Conservation (phyloP, 2,888 invertebrate species). For the Drosophila subsilvestris region DNA sequence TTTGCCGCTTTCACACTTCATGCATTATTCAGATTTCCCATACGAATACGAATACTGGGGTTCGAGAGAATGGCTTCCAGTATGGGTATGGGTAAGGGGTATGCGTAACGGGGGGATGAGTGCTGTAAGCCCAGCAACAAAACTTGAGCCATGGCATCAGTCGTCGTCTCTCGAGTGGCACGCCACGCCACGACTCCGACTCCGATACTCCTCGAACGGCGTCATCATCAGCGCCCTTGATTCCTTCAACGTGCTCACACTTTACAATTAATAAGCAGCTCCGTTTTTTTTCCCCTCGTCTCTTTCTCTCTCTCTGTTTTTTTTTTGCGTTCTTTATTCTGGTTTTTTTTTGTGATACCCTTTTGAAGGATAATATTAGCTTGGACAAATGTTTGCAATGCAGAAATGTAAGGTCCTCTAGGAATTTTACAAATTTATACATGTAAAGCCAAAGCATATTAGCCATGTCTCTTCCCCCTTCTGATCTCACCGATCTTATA, state of each 20-base stretch:
- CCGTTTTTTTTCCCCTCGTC: conserved; percentile 40
- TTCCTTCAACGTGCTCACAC: conserved; percentile 75
- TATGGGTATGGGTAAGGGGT: conserved; percentile 4
- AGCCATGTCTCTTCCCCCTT: background rate
- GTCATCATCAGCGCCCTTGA: conserved; percentile 74
- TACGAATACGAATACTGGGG: conserved; percentile 47
- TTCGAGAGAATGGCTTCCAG: conserved; percentile 13
- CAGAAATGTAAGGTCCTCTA: no score
- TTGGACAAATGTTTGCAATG: background rate
- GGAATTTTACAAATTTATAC: no score
- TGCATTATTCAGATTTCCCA: conserved; percentile 79
- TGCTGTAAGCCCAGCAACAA: conserved; percentile 5
- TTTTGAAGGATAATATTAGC: background rate
- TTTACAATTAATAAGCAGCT: conserved; percentile 77
- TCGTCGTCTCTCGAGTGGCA: conserved; percentile 22
- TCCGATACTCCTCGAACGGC: conserved; percentile 43
- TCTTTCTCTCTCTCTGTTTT: conserved; percentile 1
- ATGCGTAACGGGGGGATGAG: conserved; percentile 6
- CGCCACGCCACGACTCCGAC: conserved; percentile 6
- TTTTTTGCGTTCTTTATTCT: conserved; percentile 20
- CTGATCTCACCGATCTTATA: background rate
- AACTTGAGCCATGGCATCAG: conserved; percentile 40
- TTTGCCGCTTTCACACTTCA: conserved; percentile 78
- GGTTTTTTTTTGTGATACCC: background rate
- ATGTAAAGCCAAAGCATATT: no score